These are phyloP conservation scores for Triplophysa dalaica DNA, from an alignment of 2,113 vertebrate genomes.

Conservation along the genomic window DNA sequence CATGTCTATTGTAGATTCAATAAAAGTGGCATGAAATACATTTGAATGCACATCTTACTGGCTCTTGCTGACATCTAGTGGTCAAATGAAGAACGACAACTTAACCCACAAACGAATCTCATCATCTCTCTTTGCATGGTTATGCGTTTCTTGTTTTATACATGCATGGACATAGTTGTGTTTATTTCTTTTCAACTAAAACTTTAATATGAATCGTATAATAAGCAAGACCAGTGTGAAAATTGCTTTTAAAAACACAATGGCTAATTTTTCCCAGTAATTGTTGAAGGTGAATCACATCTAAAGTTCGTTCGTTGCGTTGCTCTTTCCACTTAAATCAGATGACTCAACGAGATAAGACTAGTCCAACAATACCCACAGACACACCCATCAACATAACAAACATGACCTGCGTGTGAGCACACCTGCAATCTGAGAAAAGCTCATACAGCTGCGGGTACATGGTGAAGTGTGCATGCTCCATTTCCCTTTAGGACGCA, in stretches of 20 bases:
- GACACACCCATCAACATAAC: constrained; percentile 26
- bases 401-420: neutral
- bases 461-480: neutral
- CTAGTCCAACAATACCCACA: constrained; percentile 17
- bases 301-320: neutral
- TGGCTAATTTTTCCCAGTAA: neutral
- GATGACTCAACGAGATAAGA: constrained; percentile 41
- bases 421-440: neutral
- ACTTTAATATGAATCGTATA: neutral
- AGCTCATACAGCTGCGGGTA: neutral
- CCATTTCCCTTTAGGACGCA: neutral
- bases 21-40: no score
- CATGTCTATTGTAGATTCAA: no score
- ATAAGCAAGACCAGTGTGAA: neutral
- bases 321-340: neutral
- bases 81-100: constrained; percentile 1
- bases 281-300: neutral
- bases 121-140: neutral
- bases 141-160: neutral
- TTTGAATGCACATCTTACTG: no score
- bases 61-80: constrained; percentile 19
- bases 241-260: neutral
- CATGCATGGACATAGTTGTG: neutral
- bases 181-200: neutral
- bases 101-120: neutral